Conservation (phyloP, 2,113 vertebrate genomes). For the Symphodus melops region DNA sequence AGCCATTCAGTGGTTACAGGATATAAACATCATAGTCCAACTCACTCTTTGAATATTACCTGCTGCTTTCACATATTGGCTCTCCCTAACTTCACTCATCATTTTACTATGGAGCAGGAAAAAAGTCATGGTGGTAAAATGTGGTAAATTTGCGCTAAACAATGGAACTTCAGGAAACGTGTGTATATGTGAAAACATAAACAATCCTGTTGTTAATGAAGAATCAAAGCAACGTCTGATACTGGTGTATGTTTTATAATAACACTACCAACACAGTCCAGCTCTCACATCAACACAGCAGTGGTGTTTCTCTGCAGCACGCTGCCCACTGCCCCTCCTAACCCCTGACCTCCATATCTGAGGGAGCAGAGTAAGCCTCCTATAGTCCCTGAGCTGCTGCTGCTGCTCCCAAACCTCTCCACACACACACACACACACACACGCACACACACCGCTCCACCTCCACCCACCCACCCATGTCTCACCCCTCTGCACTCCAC, state of each 20-base stretch:
- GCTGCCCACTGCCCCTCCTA: conserved; percentile 40
- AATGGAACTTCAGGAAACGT: too few species aligned
- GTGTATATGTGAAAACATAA: too few species aligned
- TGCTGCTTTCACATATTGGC: too few species aligned
- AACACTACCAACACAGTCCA: not conserved
- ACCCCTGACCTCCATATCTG: conserved; percentile 78
- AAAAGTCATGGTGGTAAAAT: too few species aligned
- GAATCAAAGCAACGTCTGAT: not conserved
- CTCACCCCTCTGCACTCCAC: conserved; percentile 62
- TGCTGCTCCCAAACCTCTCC: conserved; percentile 42
- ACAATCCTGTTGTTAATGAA: not conserved
- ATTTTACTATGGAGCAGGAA: too few species aligned
- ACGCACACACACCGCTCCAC: conserved; percentile 19
- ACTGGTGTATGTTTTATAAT: too few species aligned
- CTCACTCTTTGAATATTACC: too few species aligned
- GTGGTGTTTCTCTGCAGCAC: conserved; percentile 31
- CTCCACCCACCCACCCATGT: conserved; percentile 63
- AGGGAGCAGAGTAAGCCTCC: conserved; percentile 72
- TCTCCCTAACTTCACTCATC: too few species aligned
- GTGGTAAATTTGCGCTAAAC: too few species aligned
- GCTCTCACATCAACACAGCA: conserved; percentile 11
- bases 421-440: conserved; percentile 14
- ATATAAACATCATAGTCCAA: too few species aligned
- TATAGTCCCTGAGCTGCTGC: conserved; percentile 68
- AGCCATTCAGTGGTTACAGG: too few species aligned